phyloP scores from a whole-genome alignment of 2,888 invertebrate species.

The Drosophila diplacantha region DNA sequence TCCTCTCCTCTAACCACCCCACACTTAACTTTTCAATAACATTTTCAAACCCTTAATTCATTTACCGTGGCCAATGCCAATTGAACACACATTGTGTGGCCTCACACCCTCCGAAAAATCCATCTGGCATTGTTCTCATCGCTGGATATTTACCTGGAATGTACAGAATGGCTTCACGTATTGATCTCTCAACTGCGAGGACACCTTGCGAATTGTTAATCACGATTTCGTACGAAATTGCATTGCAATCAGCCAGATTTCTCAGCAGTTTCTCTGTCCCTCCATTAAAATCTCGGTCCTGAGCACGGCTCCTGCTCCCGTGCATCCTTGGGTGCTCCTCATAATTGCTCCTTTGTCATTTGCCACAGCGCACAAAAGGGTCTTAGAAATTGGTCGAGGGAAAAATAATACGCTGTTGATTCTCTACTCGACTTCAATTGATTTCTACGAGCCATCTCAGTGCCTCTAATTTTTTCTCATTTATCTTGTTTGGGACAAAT shows the following conservation, averaged over 20 bases:
- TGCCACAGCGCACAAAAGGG: slow-evolving; percentile 53
- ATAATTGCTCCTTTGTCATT: slow-evolving; percentile 69
- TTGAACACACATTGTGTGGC: slow-evolving; percentile 8
- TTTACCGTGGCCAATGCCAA: slow-evolving; percentile 8
- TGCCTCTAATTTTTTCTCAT: slow-evolving; percentile 43
- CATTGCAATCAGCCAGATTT: slow-evolving; percentile 59
- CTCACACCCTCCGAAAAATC: slow-evolving; percentile 11
- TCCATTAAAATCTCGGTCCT: slow-evolving; percentile 21
- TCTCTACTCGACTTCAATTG: slow-evolving; percentile 70
- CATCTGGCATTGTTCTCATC: slow-evolving; percentile 26
- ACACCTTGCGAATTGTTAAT: slow-evolving; percentile 52
- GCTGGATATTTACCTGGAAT: slow-evolving; percentile 32
- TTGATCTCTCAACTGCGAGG: slow-evolving; percentile 9
- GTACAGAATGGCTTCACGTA: neutral
- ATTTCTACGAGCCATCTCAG: slow-evolving; percentile 40
- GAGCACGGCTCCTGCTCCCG: slow-evolving; percentile 7
- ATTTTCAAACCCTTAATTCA: slow-evolving; percentile 3
- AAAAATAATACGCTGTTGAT: slow-evolving; percentile 60
- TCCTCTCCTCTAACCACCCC: neutral
- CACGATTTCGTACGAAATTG: slow-evolving; percentile 53
- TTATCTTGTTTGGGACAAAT: slow-evolving; percentile 57
- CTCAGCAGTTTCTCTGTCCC: slow-evolving; percentile 44
- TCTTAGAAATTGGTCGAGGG: slow-evolving; percentile 23
- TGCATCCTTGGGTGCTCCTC: slow-evolving; percentile 40
- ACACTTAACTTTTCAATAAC: slow-evolving; percentile 1